A percentile compares a stretch with the other conserved stretches of the same genome.
Conservation (phyloP, 2,888 invertebrate genomes). For the Cylloceria caligata region DNA sequence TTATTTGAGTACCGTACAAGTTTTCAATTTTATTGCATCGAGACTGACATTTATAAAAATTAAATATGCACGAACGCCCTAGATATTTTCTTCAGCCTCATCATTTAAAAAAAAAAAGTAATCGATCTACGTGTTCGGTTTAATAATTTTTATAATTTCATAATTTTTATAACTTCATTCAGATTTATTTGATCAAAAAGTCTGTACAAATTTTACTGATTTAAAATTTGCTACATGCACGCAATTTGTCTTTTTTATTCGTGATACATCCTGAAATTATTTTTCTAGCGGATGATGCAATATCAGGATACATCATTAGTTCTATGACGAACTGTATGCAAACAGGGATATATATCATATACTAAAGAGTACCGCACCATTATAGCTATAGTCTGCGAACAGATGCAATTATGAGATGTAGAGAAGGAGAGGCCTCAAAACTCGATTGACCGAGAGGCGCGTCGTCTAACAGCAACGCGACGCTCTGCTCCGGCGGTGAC, state of each 20-base stretch:
- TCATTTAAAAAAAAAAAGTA: background rate
- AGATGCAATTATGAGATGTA: slow-evolving; percentile 56
- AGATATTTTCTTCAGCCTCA: background rate
- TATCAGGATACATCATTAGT: background rate
- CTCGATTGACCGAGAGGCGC: slow-evolving; percentile 51
- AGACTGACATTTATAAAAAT: background rate
- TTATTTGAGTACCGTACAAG: background rate
- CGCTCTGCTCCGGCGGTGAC: slow-evolving; percentile 41
- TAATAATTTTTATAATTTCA: too few relatives aligned
- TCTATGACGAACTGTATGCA: background rate
- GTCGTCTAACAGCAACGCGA: slow-evolving; percentile 47
- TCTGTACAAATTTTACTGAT: background rate
- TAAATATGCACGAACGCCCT: background rate
- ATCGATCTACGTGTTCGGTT: too few relatives aligned
- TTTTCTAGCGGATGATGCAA: background rate
- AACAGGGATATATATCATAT: background rate
- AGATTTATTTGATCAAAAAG: background rate
- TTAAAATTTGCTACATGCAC: background rate
- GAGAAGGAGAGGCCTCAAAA: slow-evolving; percentile 56
- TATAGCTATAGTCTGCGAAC: slow-evolving; percentile 29
- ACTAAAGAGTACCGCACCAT: background rate
- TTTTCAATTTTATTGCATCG: background rate
- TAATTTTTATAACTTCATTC: too few relatives aligned
- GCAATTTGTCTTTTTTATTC: background rate
- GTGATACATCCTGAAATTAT: background rate